Base-by-base conservation (phyloP, 2,113 vertebrate species). In the Strigops habroptila region DNA sequence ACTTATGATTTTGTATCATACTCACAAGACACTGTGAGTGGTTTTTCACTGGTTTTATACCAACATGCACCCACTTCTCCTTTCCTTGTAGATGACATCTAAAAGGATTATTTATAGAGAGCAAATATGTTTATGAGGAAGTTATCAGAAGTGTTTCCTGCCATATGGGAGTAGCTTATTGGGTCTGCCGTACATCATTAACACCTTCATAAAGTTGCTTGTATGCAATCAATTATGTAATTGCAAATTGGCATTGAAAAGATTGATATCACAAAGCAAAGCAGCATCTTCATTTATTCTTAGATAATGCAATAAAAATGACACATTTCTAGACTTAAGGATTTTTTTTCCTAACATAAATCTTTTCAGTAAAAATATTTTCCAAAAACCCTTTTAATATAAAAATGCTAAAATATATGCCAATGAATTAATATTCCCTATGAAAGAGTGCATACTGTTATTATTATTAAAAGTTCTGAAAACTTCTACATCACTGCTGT, bases 141-240 rank as follows among this genome's bases (percentile, higher is more conserved):
- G 43, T 63, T 88, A 55, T 64, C 69, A 73, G 63, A 86, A 84
- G 30, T 60, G 25, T 63, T 89, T 92, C 65, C 73, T 96, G 80
- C 51, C 82, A 75, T 93, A 75, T 68, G 91, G 73, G 83, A 93
- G 49, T 84, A 84, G 43, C 28, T 93, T 81, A 78, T 49, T 95
- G 30, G 55, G 65, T 81, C 43, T 95, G 77, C 35, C 82, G 62
- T 86, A 63, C 80, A 91, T 93, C 81, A 95, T 88, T 93, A 96
- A 88, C 80, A 88, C 46, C 63, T 91, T 94, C 80, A 91, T 82
- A 75, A 92, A 70, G 31, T 88, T 90, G 25, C 43, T 80, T 83
- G 51, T 63, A 46, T 89, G 57, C 69, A 79, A 82, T 92, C 84
- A 95, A 93, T 95, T 86, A 86, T 55, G 57, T 84, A 86, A 91